Evolutionary conservation across 1,140 invertebrate species (phyloP).

Genomic region (Drosophila lacertosa): DNA sequence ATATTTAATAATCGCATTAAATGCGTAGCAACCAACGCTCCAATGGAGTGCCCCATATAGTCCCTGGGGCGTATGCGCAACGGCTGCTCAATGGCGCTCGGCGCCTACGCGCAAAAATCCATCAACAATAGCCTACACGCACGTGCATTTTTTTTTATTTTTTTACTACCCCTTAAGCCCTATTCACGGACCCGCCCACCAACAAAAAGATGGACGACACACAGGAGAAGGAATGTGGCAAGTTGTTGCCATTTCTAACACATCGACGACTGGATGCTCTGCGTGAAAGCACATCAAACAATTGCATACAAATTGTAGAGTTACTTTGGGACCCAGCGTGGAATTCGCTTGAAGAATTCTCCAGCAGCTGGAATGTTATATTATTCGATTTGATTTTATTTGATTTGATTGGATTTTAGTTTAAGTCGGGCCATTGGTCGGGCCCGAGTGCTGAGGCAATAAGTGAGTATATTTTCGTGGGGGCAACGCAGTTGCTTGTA

Average conservation of each 20-base stretch:
- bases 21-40: slow-evolving; percentile 12
- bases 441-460: neutral
- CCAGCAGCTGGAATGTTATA: slow-evolving; percentile 1
- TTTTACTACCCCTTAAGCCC: neutral
- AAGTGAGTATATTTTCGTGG: slow-evolving; percentile 13
- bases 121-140: slow-evolving; percentile 23
- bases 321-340: neutral
- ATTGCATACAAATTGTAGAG: neutral
- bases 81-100: neutral
- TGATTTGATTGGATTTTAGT: slow-evolving; percentile 5
- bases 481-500: slow-evolving; percentile 26
- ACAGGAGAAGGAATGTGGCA: slow-evolving; percentile 11
- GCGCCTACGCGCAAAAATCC: slow-evolving; percentile 28
- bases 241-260: slow-evolving; percentile 5
- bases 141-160: neutral
- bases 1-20: slow-evolving; percentile 46
- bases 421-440: neutral
- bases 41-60: too few relatives aligned
- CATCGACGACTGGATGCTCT: slow-evolving; percentile 18
- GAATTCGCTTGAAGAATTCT: neutral
- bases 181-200: too few relatives aligned
- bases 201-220: slow-evolving; percentile 3
- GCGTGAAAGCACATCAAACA: neutral
- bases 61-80: slow-evolving; percentile 53
- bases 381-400: slow-evolving; percentile 4